Base-by-base conservation (phyloP, 2,113 vertebrate genomes). In the Spilogale gracilis region DNA sequence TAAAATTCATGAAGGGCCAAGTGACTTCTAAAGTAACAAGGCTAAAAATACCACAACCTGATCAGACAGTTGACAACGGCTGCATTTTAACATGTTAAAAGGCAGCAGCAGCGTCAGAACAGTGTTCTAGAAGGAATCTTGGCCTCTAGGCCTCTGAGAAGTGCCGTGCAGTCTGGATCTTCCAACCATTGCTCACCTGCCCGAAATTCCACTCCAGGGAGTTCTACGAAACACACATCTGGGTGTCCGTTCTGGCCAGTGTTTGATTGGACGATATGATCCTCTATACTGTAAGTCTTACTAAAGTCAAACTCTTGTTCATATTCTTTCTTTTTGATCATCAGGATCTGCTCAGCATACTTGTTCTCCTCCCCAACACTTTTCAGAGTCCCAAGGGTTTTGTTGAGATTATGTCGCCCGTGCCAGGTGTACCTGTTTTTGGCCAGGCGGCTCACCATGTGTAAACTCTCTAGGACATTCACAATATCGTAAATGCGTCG, bases 401-500 rank as follows among this genome's bases (percentile, higher is more conserved):
- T 99, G 17, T 97, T 96, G 94, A 99, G 99, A 38, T 99, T 99
- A 43, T 99, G 99, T 0, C 99, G 98, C 4, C 99, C 99, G 0
- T 99, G 99, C 99, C 99, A 99, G 0, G 98, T 97, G 48, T 99
- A 99, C 97, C 99, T 99, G 99, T 99, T 99, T 98, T 99, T 99
- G 71, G 99, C 99, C 0, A 99, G 98, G 60, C 99, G 99, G 98
- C 99, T 99, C 97, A 99, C 99, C 99, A 99, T 99, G 97, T 99
- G 99, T 12, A 99, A 99, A 92, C 99, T 99, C 98, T 99, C 99
- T 2, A 99, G 98, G 27, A 99, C 99, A 0, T 99, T 99, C 99
- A 99, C 99, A 20, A 99, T 99, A 89, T 99, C 99, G 0, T 99
- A 99, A 96, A 99, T 99, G 30, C 99, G 99, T 4, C 99, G 98